phyloP scores from a whole-genome alignment of 1,140 invertebrate genomes.

The Sycophila sp. region DNA sequence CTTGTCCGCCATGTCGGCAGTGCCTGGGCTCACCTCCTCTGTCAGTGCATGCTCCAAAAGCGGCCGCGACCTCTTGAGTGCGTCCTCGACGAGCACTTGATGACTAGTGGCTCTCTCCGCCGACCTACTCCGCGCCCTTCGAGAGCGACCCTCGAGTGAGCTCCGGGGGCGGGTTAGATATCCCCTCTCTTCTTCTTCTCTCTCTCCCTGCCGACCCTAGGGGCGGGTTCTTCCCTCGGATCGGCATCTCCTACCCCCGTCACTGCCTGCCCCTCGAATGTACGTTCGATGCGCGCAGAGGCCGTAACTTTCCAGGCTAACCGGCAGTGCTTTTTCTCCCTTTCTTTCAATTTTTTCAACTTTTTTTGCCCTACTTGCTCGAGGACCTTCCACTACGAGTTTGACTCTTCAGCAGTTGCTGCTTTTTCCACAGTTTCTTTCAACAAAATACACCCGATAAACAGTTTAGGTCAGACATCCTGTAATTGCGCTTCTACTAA shows the following conservation, averaged over 20 bases:
- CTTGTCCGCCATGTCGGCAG: constrained; percentile 59
- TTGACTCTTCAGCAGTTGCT: no score
- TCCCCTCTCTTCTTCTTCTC: neutral
- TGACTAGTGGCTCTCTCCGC: constrained; percentile 62
- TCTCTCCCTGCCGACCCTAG: neutral
- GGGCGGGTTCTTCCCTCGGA: constrained; percentile 58
- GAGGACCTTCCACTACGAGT: neutral
- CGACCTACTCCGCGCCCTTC: constrained; percentile 40
- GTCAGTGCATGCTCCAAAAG: neutral
- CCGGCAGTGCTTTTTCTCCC: neutral
- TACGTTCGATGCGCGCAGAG: neutral
- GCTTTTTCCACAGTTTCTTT: no score
- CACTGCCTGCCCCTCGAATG: no score
- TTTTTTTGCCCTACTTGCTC: neutral
- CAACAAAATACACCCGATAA: no score
- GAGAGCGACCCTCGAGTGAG: neutral
- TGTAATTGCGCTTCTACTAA: no score
- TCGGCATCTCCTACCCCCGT: constrained; percentile 16
- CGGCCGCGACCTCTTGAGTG: constrained; percentile 27
- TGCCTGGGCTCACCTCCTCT: neutral
- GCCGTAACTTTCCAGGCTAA: neutral
- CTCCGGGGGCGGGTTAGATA: neutral
- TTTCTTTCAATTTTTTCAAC: no score
- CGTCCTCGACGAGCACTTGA: constrained; percentile 66
- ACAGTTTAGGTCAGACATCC: no score